Evolutionary conservation across 2,888 invertebrate genomes (phyloP).

Genomic region (Adelphocoris suturalis): DNA sequence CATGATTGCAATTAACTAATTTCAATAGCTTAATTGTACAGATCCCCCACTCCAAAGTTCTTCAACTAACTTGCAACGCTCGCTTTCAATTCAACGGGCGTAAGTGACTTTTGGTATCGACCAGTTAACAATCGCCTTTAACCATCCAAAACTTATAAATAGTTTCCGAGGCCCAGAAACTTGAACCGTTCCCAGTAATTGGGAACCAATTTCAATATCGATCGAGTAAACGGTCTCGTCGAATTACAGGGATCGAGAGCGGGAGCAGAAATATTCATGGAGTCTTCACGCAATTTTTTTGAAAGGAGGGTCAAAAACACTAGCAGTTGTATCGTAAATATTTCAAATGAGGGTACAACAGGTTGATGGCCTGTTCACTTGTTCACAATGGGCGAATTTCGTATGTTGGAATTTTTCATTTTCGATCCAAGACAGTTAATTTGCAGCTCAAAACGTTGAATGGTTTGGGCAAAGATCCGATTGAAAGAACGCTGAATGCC

Average conservation of each 20-base stretch:
- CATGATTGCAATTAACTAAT: neutral
- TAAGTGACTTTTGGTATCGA: neutral
- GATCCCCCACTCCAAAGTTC: neutral
- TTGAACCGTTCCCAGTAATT: neutral
- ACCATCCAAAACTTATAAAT: neutral
- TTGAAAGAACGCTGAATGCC: too few species aligned
- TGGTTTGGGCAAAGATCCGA: too few species aligned
- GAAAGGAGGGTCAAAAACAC: neutral
- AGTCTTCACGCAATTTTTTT: neutral
- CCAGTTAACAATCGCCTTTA: neutral
- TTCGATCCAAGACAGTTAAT: too few species aligned
- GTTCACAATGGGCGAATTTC: too few species aligned
- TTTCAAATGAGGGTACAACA: neutral
- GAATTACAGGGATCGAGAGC: neutral
- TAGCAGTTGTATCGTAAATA: neutral
- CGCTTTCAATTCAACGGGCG: neutral
- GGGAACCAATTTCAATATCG: neutral
- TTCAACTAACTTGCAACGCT: neutral
- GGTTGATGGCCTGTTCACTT: neutral
- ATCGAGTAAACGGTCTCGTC: neutral
- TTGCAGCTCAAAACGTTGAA: too few species aligned
- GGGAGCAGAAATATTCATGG: neutral
- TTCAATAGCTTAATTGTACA: neutral
- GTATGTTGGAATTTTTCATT: too few species aligned
- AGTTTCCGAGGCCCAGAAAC: neutral